phyloP scores from a whole-genome alignment of 1,140 invertebrate species.

The Homarus americanus region DNA sequence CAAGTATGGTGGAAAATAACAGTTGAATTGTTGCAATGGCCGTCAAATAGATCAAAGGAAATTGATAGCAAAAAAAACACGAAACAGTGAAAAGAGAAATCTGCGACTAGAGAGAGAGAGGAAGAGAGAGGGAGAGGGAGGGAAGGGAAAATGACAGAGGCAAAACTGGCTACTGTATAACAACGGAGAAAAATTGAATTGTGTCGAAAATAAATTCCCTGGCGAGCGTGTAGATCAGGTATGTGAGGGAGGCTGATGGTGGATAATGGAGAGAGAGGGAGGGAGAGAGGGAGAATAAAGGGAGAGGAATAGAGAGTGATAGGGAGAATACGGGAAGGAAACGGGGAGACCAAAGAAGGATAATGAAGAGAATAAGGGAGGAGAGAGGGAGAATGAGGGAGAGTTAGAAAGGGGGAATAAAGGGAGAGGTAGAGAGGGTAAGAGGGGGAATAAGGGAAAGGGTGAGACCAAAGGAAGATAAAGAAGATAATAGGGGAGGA shows the following conservation, averaged over 20 bases:
- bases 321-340: background rate
- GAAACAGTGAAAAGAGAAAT: constrained; percentile 62
- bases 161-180: background rate
- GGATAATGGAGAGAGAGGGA: background rate
- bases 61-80: constrained; percentile 62
- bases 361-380: background rate
- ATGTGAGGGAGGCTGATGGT: background rate
- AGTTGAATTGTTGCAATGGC: constrained; percentile 64
- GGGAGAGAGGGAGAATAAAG: background rate
- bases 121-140: constrained; percentile 17
- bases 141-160: background rate
- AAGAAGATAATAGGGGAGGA: too few species aligned
- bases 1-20: constrained; percentile 56
- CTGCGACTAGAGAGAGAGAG: constrained; percentile 37
- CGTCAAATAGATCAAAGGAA: constrained; percentile 66
- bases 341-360: background rate
- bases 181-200: background rate
- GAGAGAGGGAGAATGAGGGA: background rate
- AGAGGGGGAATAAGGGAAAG: background rate
- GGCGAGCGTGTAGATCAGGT: background rate
- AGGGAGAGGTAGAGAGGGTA: background rate
- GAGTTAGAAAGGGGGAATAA: background rate
- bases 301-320: background rate
- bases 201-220: too few species aligned
- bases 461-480: too few species aligned